Evolutionary conservation across 2,113 vertebrate species (phyloP), one percentile per base, ranked within the genome.

Genomic region (Chamaetylas fuelleborni): DNA sequence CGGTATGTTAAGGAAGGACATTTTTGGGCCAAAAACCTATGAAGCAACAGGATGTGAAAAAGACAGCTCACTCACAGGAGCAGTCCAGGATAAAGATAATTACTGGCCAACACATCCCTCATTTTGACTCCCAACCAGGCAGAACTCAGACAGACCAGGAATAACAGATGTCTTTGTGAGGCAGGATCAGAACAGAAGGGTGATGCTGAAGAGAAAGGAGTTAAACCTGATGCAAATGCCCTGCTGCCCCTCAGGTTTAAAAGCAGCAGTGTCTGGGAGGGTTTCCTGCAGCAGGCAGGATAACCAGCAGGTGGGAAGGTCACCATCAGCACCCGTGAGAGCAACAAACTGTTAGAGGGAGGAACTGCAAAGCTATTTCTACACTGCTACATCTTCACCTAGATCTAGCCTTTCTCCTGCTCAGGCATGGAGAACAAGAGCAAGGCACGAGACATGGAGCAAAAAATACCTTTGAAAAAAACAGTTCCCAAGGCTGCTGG

Each of bases 371-470:
- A 8, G 5, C 34, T 23, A 4, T 36, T 73, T 57, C 42, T 57
- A 12, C 0, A 2, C 34, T 61, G 42, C 54, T 54, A 25, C 12
- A 38, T 20, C 33, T 26, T 80, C 31, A 26, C 1, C 58, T 11
- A 36, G 50, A 78, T 12, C 36, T 58, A 83, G 53, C 5, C 33
- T 42, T 88, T 66, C 67, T 33, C 14, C 58, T 43, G 11, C 53
- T 72, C 53, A 45, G 34, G 12, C 6, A 16, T 2, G 9, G 24
- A 60, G n/a, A 3, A 19, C 36, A 72, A 81, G 24, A 51, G 13
- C 65, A 79, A 79, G 48, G 28, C 43, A 81, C 0, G 0, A 74
- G 25, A 25, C 4, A 14, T 13, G 17, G 31, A 51, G 43, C 36
- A 90, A 50, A 23, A 82, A 23, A n/a, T 19, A 40, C 10, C 31